phyloP scores from a whole-genome alignment of 2,797 vertebrate species.

The Melopsittacus undulatus region DNA sequence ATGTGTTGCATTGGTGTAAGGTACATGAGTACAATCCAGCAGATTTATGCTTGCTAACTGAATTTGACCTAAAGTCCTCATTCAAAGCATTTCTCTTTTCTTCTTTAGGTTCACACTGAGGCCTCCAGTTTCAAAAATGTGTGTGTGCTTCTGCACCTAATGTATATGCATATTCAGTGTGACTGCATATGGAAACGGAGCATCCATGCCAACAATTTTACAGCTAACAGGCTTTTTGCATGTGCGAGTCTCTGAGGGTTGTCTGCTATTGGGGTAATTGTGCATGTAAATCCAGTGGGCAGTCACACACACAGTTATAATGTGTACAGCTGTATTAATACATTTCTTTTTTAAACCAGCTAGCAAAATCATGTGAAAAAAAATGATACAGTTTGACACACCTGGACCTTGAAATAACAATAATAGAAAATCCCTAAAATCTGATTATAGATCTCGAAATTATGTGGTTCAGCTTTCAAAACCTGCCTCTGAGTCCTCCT shows the following conservation, averaged over 20 bases:
- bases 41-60: not conserved
- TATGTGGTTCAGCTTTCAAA: conserved; percentile 47
- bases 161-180: conserved; percentile 40
- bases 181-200: conserved; percentile 36
- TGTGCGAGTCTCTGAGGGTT: conserved; percentile 6
- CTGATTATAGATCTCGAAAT: not conserved
- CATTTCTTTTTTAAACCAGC: not conserved
- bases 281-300: not conserved
- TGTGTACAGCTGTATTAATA: not conserved
- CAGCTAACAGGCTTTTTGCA: conserved; percentile 30
- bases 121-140: not conserved
- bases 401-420: conserved; percentile 29
- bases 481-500: not conserved
- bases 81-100: not conserved
- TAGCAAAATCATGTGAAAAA: not conserved
- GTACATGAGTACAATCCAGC: not conserved
- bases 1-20: not conserved
- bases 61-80: not conserved
- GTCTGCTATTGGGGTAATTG: conserved; percentile 28
- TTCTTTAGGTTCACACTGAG: conserved; percentile 19
- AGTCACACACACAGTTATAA: not conserved
- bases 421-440: conserved; percentile 3
- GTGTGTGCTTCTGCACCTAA: not conserved
- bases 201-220: conserved; percentile 41
- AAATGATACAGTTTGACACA: conserved; percentile 10